phyloP scores from a whole-genome alignment of 2,888 invertebrate species.

The Lamellibrachia satsuma region DNA sequence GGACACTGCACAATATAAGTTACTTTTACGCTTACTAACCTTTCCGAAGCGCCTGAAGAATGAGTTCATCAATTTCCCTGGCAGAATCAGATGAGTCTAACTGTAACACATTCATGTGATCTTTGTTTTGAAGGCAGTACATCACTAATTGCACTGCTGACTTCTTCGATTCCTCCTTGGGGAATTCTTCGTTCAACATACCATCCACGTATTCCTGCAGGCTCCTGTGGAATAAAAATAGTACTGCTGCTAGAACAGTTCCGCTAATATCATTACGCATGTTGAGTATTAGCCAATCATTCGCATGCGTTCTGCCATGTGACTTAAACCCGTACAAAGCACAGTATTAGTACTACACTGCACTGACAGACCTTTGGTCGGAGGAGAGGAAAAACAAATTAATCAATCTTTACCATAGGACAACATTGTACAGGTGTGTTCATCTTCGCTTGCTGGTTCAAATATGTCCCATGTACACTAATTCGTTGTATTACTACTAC shows the following conservation, averaged over 20 bases:
- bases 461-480: background rate
- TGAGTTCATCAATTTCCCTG: constrained; percentile 62
- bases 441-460: background rate
- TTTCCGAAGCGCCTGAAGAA: constrained; percentile 64
- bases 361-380: too few species aligned
- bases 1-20: too few species aligned
- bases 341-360: too few species aligned
- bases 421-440: background rate
- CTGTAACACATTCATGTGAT: constrained; percentile 53
- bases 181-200: background rate
- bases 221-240: background rate
- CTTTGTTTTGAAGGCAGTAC: constrained; percentile 45
- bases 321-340: too few species aligned
- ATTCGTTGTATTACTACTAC: background rate
- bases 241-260: background rate
- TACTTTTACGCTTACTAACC: constrained; percentile 43
- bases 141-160: constrained; percentile 35
- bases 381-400: too few species aligned
- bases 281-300: too few species aligned
- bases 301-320: too few species aligned
- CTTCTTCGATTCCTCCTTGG: constrained; percentile 37
- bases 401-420: too few species aligned
- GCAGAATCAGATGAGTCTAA: constrained; percentile 45
- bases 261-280: too few species aligned
- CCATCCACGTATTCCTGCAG: background rate